A percentile compares a stretch with the other conserved stretches of the same genome.
Conservation (phyloP, 2,113 vertebrate genomes). For the Rhegmatorhina hoffmannsi region DNA sequence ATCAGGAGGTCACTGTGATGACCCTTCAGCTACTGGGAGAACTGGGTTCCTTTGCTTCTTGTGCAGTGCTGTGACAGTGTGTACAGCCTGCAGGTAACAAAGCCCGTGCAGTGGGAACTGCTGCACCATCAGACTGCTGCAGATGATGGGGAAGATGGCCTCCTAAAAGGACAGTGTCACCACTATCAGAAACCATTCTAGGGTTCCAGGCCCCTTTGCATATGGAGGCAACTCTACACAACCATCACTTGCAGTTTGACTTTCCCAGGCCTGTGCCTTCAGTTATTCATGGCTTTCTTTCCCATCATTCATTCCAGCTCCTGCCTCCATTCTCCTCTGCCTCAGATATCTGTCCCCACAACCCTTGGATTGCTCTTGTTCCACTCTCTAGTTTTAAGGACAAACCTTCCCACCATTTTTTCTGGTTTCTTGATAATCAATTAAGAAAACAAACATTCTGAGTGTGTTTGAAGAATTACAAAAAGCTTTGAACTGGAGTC, state of each 20-base stretch:
- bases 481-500: not conserved
- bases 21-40: not conserved
- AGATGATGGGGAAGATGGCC: not conserved
- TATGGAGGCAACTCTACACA: not conserved
- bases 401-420: not conserved
- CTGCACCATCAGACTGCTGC: not conserved
- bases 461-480: not conserved
- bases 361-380: not conserved
- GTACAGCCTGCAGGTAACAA: not conserved
- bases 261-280: not conserved
- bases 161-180: not conserved
- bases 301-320: not conserved
- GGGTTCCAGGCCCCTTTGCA: not conserved
- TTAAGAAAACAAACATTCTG: not conserved
- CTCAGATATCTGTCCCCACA: not conserved
- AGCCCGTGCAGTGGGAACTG: not conserved
- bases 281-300: not conserved
- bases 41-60: not conserved
- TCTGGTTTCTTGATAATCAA: not conserved
- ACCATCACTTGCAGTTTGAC: not conserved
- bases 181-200: not conserved
- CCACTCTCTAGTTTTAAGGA: not conserved
- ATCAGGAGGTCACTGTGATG: not conserved
- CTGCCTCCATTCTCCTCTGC: not conserved
- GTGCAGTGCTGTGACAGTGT: not conserved